phyloP scores from a whole-genome alignment of 2,797 vertebrate species.

The Chiroxiphia lanceolata region DNA sequence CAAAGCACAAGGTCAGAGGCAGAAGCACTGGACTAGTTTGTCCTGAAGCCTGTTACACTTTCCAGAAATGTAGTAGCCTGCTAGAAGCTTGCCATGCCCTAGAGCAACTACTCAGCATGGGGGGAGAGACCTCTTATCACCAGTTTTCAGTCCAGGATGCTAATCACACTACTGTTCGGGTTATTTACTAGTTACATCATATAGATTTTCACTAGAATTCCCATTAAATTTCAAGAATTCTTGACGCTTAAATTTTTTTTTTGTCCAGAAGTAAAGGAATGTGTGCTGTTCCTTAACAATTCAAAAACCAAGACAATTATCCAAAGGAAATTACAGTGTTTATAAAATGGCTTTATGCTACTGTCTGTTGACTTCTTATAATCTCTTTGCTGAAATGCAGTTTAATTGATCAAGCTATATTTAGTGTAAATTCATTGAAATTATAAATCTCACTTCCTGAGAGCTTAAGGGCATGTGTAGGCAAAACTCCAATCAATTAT shows the following conservation, averaged over 20 bases:
- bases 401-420: slow-evolving; percentile 24
- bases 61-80: not conserved
- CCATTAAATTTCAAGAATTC: not conserved
- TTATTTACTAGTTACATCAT: not conserved
- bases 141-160: not conserved
- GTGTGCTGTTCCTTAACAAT: not conserved
- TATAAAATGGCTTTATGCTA: not conserved
- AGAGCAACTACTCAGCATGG: not conserved
- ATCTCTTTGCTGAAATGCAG: not conserved
- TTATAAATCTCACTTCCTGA: slow-evolving; percentile 5
- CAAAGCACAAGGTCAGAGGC: not conserved
- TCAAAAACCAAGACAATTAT: not conserved
- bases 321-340: slow-evolving; percentile 10
- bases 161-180: not conserved
- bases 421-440: slow-evolving; percentile 39
- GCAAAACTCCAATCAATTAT: slow-evolving; percentile 15
- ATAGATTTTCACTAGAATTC: not conserved
- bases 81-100: not conserved
- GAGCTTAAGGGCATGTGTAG: not conserved
- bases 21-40: not conserved
- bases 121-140: not conserved
- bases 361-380: not conserved
- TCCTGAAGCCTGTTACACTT: not conserved
- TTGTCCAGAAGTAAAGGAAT: not conserved
- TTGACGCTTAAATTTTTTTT: not conserved